Evolutionary conservation across 2,888 invertebrate genomes (phyloP), one percentile per base, ranked within the genome.

Genomic region (Pterobdella sp.): DNA sequence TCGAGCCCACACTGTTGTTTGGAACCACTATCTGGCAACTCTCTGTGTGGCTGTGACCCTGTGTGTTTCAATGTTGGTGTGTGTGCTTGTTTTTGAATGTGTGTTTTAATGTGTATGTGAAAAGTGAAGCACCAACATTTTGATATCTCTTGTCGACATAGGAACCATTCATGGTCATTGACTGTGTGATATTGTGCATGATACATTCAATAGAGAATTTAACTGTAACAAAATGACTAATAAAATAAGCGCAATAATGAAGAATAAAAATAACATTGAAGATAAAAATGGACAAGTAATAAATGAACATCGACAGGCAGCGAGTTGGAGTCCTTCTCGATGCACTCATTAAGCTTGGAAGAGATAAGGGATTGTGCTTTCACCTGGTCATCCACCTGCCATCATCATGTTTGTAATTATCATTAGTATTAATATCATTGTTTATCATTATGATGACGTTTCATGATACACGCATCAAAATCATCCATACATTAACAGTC

Each of bases 1-100:
- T 93, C 78, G 97, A 96, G 74, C 97, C 97, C 71, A 98, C 96
- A 73, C 95, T 93, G 83, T 91, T 92, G 85, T 96, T 95, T 72
- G 97, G 97, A 86, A 97, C 95, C 86, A 92, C 73, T 65, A 79
- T 76, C 68, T 77, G 77, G 72, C 76, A 75, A 68, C 72, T 75
- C 29, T 77, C 77, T 3, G 26, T 1, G 26, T 36, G 37, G 26
- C 32, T 32, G 37, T 42, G 31, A 42, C 49, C 42, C 32, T 36
- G 42, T 31, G 37, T 42, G 60, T 49, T 34, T 32, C 56, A 36
- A 32, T 32, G 29, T 32, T 69, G 49, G 69, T 29, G 37, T n/a
- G n/a, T n/a, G n/a, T n/a, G n/a, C n/a, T n/a, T n/a, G n/a, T n/a
- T n/a, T n/a, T n/a, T n/a, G n/a, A 67, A 0, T 4, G 29, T 36